phyloP scores from a whole-genome alignment of 2,888 invertebrate genomes.

The Rhimphoctona megacephalus region DNA sequence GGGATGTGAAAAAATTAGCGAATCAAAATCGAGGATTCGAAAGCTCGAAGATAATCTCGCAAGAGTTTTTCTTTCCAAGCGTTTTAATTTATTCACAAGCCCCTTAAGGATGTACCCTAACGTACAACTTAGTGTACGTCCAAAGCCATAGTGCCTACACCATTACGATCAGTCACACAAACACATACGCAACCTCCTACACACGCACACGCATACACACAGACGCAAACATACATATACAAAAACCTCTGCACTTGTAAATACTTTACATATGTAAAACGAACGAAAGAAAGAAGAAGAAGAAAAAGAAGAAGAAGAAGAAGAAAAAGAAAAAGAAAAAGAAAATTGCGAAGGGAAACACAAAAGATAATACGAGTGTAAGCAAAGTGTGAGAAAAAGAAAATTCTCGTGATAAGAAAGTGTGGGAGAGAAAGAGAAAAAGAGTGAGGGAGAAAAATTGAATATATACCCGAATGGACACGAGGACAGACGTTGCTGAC shows the following conservation, averaged over 20 bases:
- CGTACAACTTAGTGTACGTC: slow-evolving; percentile 84
- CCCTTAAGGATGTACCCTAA: slow-evolving; percentile 84
- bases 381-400: slow-evolving; percentile 51
- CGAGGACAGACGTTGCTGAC: slow-evolving; percentile 75
- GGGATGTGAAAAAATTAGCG: slow-evolving; percentile 73
- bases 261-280: slow-evolving; percentile 81
- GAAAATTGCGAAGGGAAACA: slow-evolving; percentile 35
- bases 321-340: slow-evolving; percentile 43
- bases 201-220: slow-evolving; percentile 32
- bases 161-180: slow-evolving; percentile 78
- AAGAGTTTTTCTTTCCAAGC: slow-evolving; percentile 7
- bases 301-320: slow-evolving; percentile 35
- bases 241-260: slow-evolving; percentile 82
- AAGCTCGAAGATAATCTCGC: slow-evolving; percentile 25
- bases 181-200: slow-evolving; percentile 1
- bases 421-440: slow-evolving; percentile 42
- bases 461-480: slow-evolving; percentile 74
- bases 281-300: slow-evolving; percentile 64
- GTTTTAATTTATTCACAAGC: slow-evolving; percentile 67
- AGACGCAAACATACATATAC: slow-evolving; percentile 33
- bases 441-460: slow-evolving; percentile 40
- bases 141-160: slow-evolving; percentile 85
- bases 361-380: slow-evolving; percentile 62
- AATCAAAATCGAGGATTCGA: slow-evolving; percentile 35
- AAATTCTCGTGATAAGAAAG: slow-evolving; percentile 11